Base-by-base conservation (phyloP, 2,888 invertebrate genomes). In the Xestobium rufovillosum region DNA sequence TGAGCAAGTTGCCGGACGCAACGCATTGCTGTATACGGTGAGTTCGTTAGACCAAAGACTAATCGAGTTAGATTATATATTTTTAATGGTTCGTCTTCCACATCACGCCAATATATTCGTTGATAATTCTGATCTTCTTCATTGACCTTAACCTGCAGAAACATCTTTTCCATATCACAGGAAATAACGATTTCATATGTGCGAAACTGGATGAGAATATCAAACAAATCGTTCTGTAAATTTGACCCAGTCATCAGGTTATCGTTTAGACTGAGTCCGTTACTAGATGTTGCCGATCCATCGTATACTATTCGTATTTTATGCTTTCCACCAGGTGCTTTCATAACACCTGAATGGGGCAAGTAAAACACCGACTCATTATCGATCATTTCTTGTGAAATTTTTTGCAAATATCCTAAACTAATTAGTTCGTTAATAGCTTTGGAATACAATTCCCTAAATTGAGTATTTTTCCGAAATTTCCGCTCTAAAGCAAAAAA, bases 231-330 rank as follows among this genome's bases (percentile, higher is more conserved):
- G 15, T 35, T 35, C 17, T 28, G 35, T 3, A 26, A 28, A n/a
- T 13, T 29, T 2, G 26, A 27, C 4, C 34, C 34, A 2, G 27
- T 34, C 34, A 34, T 27, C 12, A 34, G 14, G 12, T 34, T 34
- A 11, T 28, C 34, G n/a, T 34, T 34, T 9, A 34, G n/a, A 27
- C 34, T 34, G n/a, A 34, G 27, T 2, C 34, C 34, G 26, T 34
- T 34, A 13, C 30, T 30, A 3, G 35, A 16, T 23, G 16, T 35
- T 9, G 35, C 28, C 3, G 35, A 35, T 2, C 28, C 35, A 28
- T 35, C 35, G 11, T 30, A 35, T 4, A 35, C 35, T 3, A 35
- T 28, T 11, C 30, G 14, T 10, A 35, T 11, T 17, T 35, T 35
- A 3, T 10, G 11, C 3, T 3, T n/a, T n/a, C n/a, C n/a, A n/a